phyloP scores from a whole-genome alignment of 2,888 invertebrate genomes.

The Cordilura impudica region DNA sequence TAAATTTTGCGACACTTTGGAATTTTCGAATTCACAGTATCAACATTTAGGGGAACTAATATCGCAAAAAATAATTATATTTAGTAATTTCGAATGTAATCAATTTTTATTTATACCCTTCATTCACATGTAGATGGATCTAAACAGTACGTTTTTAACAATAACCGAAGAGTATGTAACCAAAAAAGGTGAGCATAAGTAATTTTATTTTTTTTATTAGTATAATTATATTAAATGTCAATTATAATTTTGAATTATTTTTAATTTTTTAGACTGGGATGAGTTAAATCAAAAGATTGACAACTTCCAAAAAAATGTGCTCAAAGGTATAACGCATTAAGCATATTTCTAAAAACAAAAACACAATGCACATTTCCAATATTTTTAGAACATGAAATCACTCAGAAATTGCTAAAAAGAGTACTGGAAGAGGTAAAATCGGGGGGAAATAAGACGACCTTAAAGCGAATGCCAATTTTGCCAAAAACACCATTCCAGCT shows the following conservation, averaged over 20 bases:
- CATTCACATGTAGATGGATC: slow-evolving; percentile 42
- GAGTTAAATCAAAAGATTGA: slow-evolving; percentile 19
- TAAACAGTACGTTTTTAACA: slow-evolving; percentile 30
- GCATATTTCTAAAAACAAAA: slow-evolving; percentile 14
- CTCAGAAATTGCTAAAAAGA: background rate
- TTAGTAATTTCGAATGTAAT: slow-evolving; percentile 33
- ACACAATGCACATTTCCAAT: slow-evolving; percentile 6
- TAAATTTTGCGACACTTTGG: background rate
- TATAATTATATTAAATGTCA: too few relatives aligned
- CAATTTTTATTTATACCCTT: slow-evolving; percentile 38
- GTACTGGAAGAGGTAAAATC: slow-evolving; percentile 9
- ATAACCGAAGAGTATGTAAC: slow-evolving; percentile 3
- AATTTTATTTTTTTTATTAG: slow-evolving; percentile 7
- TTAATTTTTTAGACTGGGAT: too few relatives aligned
- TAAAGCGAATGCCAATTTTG: slow-evolving; percentile 9
- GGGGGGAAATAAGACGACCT: slow-evolving; percentile 11
- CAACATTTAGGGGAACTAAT: slow-evolving; percentile 33
- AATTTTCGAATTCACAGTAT: slow-evolving; percentile 32
- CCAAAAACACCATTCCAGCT: slow-evolving; percentile 1
- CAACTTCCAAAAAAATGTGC: slow-evolving; percentile 11
- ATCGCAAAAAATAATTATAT: slow-evolving; percentile 36
- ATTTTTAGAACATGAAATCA: slow-evolving; percentile 7
- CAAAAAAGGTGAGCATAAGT: slow-evolving; percentile 22
- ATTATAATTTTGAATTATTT: too few relatives aligned
- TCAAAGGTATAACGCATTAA: slow-evolving; percentile 11